Conservation (phyloP, 2,113 vertebrate species). For the Tachuris rubrigastra region DNA sequence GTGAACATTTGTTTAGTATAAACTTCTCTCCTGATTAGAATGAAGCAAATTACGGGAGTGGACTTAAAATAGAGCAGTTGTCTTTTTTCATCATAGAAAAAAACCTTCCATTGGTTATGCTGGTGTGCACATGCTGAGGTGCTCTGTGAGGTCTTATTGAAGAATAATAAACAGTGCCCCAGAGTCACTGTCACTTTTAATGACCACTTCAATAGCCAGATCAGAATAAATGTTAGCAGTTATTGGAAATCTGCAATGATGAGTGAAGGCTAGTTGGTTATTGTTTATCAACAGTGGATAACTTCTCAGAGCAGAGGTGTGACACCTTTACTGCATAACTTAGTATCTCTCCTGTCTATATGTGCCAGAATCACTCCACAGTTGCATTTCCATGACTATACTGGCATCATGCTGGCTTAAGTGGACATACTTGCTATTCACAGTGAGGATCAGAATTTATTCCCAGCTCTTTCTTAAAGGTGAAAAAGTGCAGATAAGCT, state of each 20-base stretch:
- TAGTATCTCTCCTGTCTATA: background rate
- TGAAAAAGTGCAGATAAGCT: background rate
- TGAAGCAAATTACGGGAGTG: constrained; percentile 8
- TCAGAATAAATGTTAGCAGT: background rate
- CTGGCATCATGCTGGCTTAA: background rate
- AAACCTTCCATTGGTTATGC: background rate
- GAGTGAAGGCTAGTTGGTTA: background rate
- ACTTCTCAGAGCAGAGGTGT: background rate
- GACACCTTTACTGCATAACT: background rate
- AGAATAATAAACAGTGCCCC: background rate
- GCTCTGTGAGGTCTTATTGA: background rate
- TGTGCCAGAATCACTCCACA: background rate
- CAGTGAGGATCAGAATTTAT: background rate
- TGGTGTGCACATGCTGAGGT: background rate
- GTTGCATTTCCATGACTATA: background rate
- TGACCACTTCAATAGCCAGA: background rate
- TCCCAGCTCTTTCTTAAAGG: background rate
- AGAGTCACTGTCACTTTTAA: background rate
- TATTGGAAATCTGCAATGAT: background rate
- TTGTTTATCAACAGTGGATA: background rate
- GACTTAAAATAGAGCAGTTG: background rate
- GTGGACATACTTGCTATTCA: background rate
- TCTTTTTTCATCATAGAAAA: background rate
- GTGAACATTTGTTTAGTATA: constrained; percentile 56
- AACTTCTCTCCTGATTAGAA: constrained; percentile 52